Conservation (phyloP, 2,888 invertebrate species). For the Pemphredon lugubris region DNA sequence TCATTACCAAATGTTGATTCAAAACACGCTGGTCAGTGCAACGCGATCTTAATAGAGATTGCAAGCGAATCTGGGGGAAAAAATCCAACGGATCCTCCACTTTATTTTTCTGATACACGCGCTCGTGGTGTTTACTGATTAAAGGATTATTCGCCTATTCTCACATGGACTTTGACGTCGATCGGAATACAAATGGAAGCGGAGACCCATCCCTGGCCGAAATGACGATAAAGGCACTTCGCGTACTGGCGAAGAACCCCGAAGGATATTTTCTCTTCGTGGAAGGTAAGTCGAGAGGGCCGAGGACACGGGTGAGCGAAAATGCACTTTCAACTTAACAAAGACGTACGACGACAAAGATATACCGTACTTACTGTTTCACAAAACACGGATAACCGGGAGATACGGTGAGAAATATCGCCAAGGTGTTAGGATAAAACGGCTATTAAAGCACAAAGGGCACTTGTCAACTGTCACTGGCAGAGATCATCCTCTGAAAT, state of each 20-base stretch:
- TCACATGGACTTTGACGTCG: constrained; percentile 90
- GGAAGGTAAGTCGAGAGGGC: constrained; percentile 83
- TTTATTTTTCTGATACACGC: too few relatives aligned
- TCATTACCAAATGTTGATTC: constrained; percentile 5
- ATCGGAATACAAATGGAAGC: constrained; percentile 85
- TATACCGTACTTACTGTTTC: background rate
- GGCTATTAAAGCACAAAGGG: background rate
- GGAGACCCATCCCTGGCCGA: constrained; percentile 90
- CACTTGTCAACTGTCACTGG: background rate
- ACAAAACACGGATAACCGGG: background rate
- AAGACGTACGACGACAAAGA: background rate
- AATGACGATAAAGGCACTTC: constrained; percentile 89
- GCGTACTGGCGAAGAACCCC: constrained; percentile 87
- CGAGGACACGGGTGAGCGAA: background rate
- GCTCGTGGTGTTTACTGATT: constrained; percentile 18
- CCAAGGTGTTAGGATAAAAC: background rate
- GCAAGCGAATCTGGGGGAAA: too few relatives aligned
- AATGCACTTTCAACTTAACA: background rate
- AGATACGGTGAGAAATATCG: background rate
- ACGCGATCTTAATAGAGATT: too few relatives aligned
- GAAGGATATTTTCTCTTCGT: constrained; percentile 89
- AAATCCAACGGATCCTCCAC: too few relatives aligned
- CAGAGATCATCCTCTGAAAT: background rate
- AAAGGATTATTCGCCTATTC: constrained; percentile 89
- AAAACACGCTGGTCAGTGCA: background rate